These are phyloP conservation scores for Melanerpes formicivorus DNA, from an alignment of 2,113 vertebrate species.

Conservation along the genomic window DNA sequence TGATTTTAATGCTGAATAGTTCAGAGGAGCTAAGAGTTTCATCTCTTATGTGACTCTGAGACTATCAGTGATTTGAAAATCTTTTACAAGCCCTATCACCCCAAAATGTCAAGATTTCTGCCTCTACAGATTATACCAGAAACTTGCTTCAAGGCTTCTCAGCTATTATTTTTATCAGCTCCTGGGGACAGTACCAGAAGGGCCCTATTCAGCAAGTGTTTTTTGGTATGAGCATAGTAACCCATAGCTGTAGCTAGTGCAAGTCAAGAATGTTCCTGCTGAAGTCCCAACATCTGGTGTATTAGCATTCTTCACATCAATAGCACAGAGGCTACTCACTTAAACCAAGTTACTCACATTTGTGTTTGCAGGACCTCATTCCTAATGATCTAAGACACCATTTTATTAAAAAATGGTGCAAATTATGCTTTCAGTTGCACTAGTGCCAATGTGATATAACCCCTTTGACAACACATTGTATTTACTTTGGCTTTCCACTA, in stretches of 20 bases:
- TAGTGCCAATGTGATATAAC: neutral
- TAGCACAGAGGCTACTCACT: neutral
- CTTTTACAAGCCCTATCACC: neutral
- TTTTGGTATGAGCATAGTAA: neutral
- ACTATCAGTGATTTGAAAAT: neutral
- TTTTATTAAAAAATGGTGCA: constrained; percentile 47
- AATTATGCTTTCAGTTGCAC: constrained; percentile 42
- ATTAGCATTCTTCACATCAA: neutral
- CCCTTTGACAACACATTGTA: constrained; percentile 34
- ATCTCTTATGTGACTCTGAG: neutral
- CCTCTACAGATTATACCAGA: neutral
- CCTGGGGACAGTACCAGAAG: too few relatives aligned
- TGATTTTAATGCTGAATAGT: neutral
- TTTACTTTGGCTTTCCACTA: constrained; percentile 48
- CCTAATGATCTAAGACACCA: constrained; percentile 37
- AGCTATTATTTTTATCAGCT: neutral
- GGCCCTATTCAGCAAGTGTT: neutral
- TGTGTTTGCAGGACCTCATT: constrained; percentile 15
- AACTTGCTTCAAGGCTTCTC: neutral
- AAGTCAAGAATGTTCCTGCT: neutral
- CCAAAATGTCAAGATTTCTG: neutral
- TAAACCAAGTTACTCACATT: neutral
- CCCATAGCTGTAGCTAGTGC: neutral
- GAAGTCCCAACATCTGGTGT: neutral
- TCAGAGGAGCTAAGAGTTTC: neutral